Percentiles rank a stretch among this genome's conserved stretches.
These are phyloP conservation scores for Uromys caudimaculatus DNA, from an alignment of 2,797 vertebrate genomes.

Conservation along the genomic window DNA sequence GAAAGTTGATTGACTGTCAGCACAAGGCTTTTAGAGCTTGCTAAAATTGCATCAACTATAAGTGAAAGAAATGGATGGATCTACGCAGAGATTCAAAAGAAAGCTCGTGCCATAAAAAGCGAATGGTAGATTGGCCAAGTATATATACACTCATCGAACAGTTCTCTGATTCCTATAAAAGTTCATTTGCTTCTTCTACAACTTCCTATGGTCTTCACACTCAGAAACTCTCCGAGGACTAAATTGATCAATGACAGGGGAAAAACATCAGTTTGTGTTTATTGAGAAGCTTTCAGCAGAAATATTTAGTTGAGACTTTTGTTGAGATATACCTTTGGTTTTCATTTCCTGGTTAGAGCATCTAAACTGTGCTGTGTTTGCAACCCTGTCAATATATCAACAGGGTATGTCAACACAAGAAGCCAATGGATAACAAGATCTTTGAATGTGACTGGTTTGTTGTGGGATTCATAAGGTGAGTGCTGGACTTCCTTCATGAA, in stretches of 20 bases:
- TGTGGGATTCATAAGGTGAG: conserved; percentile 37
- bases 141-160: background rate
- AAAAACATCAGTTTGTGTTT: conserved; percentile 31
- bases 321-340: conserved; percentile 28
- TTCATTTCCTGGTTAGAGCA: conserved; percentile 20
- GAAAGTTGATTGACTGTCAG: conserved; percentile 78
- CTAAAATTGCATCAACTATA: conserved; percentile 71
- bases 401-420: background rate
- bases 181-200: conserved; percentile 39
- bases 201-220: background rate
- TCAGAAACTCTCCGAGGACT: background rate
- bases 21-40: conserved; percentile 78
- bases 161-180: conserved; percentile 19
- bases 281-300: conserved; percentile 18
- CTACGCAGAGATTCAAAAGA: conserved; percentile 63
- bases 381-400: background rate
- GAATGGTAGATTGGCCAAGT: conserved; percentile 52
- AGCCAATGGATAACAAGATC: background rate
- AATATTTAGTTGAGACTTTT: conserved; percentile 17
- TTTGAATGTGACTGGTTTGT: background rate
- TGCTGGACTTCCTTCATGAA: conserved; percentile 39
- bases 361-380: background rate
- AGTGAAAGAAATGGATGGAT: conserved; percentile 74
- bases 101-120: conserved; percentile 52
- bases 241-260: background rate